These are phyloP conservation scores for Acestrorhynchus altus DNA, from an alignment of 2,797 vertebrate species.

Conservation along the genomic window DNA sequence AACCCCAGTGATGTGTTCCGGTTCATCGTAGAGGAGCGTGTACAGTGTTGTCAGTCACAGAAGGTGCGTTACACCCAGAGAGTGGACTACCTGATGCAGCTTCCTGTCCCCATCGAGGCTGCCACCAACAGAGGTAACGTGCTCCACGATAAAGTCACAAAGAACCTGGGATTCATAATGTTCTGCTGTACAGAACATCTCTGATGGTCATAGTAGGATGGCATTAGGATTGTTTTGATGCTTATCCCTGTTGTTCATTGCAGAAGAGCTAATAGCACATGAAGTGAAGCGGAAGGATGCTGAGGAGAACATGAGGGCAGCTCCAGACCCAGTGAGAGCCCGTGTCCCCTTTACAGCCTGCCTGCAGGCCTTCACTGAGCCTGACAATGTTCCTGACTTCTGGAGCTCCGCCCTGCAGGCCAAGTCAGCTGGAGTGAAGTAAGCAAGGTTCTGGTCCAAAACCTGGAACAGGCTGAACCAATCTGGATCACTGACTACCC, in stretches of 20 bases:
- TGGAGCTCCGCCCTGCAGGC: slow-evolving; percentile 99
- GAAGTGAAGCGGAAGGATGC: slow-evolving; percentile 89
- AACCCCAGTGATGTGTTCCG: slow-evolving; percentile 95
- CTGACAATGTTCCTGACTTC: slow-evolving; percentile 94
- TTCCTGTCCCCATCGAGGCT: slow-evolving; percentile 90
- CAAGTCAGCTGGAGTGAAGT: slow-evolving; percentile 97
- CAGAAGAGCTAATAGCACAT: slow-evolving; percentile 94
- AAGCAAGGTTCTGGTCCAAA: slow-evolving; percentile 66
- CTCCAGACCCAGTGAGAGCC: slow-evolving; percentile 90
- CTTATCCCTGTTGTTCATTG: slow-evolving; percentile 10
- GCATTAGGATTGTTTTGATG: too few species aligned
- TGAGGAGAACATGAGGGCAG: slow-evolving; percentile 84
- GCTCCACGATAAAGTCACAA: neutral
- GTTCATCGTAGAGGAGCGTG: slow-evolving; percentile 94
- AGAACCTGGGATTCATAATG: too few species aligned
- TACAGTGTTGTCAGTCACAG: slow-evolving; percentile 93
- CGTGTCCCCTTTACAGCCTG: slow-evolving; percentile 94
- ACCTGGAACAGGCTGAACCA: slow-evolving; percentile 1
- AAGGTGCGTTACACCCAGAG: slow-evolving; percentile 92
- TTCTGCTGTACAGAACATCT: too few species aligned
- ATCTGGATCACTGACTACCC: neutral
- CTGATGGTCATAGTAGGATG: too few species aligned
- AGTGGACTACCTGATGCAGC: slow-evolving; percentile 95
- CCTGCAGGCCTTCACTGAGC: slow-evolving; percentile 94
- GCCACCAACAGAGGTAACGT: slow-evolving; percentile 92